Conservation (phyloP, 2,888 invertebrate species). For the Adela reaumurella region DNA sequence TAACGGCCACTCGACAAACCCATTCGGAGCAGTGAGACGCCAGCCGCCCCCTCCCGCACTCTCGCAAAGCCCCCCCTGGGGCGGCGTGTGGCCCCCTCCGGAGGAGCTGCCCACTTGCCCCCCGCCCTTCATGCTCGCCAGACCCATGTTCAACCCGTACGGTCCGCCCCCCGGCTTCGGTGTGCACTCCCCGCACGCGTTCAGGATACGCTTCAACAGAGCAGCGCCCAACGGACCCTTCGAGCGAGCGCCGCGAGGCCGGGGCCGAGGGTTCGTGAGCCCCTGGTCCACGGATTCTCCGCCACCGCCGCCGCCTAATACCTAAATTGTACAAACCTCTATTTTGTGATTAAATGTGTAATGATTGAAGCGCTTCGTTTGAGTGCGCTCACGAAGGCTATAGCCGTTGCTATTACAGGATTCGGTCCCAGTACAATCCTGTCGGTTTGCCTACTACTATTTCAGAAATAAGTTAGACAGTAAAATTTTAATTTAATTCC, state of each 20-base stretch:
- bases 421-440: too few relatives aligned
- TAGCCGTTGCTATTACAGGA: too few relatives aligned
- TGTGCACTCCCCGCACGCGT: background rate
- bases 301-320: constrained; percentile 42
- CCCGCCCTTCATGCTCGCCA: constrained; percentile 20
- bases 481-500: too few relatives aligned
- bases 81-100: background rate
- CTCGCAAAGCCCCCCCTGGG: constrained; percentile 17
- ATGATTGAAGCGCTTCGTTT: too few relatives aligned
- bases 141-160: constrained; percentile 13
- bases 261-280: constrained; percentile 21
- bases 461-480: too few relatives aligned
- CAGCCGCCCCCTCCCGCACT: constrained; percentile 14
- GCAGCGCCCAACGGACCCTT: constrained; percentile 17
- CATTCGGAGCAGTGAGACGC: constrained; percentile 26
- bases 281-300: constrained; percentile 28
- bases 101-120: constrained; percentile 24
- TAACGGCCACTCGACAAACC: constrained; percentile 32
- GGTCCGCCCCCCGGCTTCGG: background rate
- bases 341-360: too few relatives aligned
- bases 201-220: background rate
- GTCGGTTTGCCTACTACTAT: too few relatives aligned
- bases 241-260: constrained; percentile 24
- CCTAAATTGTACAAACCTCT: too few relatives aligned
- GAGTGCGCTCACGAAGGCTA: too few relatives aligned